These are phyloP conservation scores for Porphyrio hochstetteri DNA, from an alignment of 2,113 vertebrate species.

Conservation along the genomic window DNA sequence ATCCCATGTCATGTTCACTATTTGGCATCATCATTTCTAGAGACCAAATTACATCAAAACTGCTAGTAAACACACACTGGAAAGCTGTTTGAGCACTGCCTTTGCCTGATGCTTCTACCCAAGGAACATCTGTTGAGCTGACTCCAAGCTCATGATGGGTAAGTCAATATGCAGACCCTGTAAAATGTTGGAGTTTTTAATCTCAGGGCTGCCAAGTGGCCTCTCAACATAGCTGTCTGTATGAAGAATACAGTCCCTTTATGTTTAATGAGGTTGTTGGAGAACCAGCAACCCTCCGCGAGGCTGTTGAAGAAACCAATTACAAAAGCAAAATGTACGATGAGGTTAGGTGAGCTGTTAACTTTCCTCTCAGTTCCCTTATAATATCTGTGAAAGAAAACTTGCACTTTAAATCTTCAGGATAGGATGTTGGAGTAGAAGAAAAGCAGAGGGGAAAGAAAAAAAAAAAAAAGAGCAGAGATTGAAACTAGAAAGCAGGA, in stretches of 20 bases:
- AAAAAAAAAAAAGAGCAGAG: background rate
- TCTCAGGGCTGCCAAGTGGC: background rate
- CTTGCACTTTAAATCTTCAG: background rate
- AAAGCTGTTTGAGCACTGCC: background rate
- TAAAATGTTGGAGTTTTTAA: background rate
- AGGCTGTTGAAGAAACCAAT: background rate
- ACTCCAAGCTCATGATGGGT: background rate
- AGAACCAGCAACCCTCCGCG: background rate
- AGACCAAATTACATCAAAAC: background rate
- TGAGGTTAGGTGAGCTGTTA: background rate
- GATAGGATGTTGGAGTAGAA: background rate
- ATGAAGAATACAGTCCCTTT: background rate
- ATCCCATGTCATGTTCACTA: background rate
- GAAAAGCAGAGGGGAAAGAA: background rate
- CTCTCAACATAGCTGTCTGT: background rate
- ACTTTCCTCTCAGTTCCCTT: background rate
- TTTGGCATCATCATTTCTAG: background rate
- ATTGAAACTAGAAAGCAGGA: background rate
- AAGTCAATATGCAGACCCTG: background rate
- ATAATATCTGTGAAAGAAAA: background rate
- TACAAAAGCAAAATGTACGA: background rate
- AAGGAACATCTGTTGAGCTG: background rate
- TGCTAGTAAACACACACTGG: background rate
- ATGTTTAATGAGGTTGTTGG: background rate
- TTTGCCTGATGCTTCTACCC: background rate